phyloP scores from a whole-genome alignment of 2,113 vertebrate species.

The Pterocles burchelli region DNA sequence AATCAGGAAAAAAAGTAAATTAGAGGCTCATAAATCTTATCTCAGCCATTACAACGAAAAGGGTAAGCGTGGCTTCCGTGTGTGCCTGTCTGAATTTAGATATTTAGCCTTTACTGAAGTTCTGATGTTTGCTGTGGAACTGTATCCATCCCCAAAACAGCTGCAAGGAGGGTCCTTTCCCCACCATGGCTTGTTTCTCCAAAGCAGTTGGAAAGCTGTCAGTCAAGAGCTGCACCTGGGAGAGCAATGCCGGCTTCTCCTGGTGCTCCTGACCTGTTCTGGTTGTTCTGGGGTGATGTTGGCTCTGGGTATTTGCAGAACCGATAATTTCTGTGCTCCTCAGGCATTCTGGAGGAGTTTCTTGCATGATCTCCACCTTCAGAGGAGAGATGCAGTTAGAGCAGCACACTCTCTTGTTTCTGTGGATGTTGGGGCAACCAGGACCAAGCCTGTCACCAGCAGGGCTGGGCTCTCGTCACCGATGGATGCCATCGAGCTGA shows the following conservation, averaged over 20 bases:
- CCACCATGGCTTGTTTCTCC: not conserved
- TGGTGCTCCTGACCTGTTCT: not conserved
- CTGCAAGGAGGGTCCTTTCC: not conserved
- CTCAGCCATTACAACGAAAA: not conserved
- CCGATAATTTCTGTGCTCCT: not conserved
- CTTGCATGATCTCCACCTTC: too few species aligned
- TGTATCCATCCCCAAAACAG: not conserved
- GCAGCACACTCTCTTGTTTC: rapidly evolving
- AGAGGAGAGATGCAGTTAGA: not conserved
- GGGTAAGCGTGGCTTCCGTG: not conserved
- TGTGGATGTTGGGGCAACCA: rapidly evolving
- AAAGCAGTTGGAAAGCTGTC: not conserved
- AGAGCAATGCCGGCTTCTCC: rapidly evolving
- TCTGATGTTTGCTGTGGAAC: rapidly evolving
- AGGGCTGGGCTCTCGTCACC: not conserved
- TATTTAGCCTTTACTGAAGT: not conserved
- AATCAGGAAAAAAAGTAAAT: not conserved
- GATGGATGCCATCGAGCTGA: not conserved
- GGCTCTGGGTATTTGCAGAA: not conserved
- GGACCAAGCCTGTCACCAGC: not conserved
- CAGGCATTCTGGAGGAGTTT: not conserved
- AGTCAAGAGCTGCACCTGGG: not conserved
- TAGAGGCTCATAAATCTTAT: not conserved
- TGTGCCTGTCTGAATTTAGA: not conserved
- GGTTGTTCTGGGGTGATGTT: rapidly evolving